Conservation (phyloP, 2,888 invertebrate genomes). For the Tetranychus truncatus region DNA sequence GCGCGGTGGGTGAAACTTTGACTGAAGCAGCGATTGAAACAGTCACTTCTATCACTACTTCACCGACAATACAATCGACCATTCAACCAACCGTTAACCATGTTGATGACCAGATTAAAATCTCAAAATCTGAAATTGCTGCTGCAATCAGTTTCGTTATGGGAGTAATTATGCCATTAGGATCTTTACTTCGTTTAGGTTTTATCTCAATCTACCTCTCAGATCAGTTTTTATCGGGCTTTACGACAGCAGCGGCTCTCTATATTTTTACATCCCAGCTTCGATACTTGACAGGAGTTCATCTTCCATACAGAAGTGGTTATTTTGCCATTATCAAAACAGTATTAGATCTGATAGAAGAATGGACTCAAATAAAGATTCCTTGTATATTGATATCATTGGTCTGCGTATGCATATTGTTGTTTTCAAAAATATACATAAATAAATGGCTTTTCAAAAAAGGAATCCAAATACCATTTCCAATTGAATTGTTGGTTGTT, state of each 20-base stretch:
- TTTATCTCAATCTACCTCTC: constrained; percentile 30
- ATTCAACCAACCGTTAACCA: too few relatives aligned
- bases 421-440: constrained; percentile 35
- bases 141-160: constrained; percentile 21
- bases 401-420: constrained; percentile 47
- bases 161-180: constrained; percentile 28
- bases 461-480: constrained; percentile 10
- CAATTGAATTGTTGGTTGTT: constrained; percentile 20
- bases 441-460: constrained; percentile 32
- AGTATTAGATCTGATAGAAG: constrained; percentile 41
- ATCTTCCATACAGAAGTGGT: constrained; percentile 13
- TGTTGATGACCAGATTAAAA: background rate
- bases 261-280: constrained; percentile 20
- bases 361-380: constrained; percentile 43
- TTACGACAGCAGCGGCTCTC: constrained; percentile 18
- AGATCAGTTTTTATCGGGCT: constrained; percentile 28
- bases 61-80: background rate
- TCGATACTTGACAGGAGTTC: constrained; percentile 14
- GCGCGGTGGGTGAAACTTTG: background rate
- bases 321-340: constrained; percentile 36
- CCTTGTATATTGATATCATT: constrained; percentile 49
- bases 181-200: constrained; percentile 29
- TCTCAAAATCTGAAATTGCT: constrained; percentile 22
- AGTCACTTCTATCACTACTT: background rate
- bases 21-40: background rate